Percentiles rank a stretch among this genome's conserved stretches.
These are phyloP conservation scores for Scatophagus argus DNA, from an alignment of 2,113 vertebrate species.

Conservation along the genomic window DNA sequence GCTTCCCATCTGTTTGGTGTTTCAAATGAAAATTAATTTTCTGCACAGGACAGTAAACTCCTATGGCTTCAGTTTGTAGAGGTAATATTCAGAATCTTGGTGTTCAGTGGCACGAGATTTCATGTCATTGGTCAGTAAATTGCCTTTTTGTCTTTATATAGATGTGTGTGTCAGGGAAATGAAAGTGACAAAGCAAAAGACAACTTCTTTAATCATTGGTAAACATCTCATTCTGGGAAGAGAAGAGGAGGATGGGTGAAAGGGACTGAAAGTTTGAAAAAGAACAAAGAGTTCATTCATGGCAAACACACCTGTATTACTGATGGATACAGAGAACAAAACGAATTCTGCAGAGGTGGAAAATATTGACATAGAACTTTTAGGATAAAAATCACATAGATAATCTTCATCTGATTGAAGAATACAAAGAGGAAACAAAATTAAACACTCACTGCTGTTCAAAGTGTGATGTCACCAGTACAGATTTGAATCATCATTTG, in stretches of 20 bases:
- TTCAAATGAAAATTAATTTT: not conserved
- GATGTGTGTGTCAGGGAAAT: not conserved
- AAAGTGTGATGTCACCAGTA: slow-evolving; percentile 19
- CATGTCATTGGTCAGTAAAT: not conserved
- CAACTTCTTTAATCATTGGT: slow-evolving; percentile 6
- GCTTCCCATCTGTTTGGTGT: not conserved
- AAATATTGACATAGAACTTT: not conserved
- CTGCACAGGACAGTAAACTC: not conserved
- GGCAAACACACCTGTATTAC: slow-evolving; percentile 43
- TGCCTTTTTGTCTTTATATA: not conserved
- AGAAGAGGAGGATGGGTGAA: not conserved
- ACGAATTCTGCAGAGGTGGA: slow-evolving; percentile 9
- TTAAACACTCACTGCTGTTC: slow-evolving; percentile 12
- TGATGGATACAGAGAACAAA: not conserved
- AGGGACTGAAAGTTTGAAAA: slow-evolving; percentile 28
- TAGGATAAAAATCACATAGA: not conserved
- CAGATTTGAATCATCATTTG: slow-evolving; percentile 13
- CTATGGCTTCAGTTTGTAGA: not conserved
- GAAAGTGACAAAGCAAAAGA: not conserved
- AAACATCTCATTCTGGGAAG: slow-evolving; percentile 12
- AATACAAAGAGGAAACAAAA: slow-evolving; percentile 19
- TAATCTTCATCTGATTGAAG: not conserved
- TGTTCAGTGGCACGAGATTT: not conserved
- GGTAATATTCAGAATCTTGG: not conserved
- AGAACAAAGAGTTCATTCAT: slow-evolving; percentile 68